Evolutionary conservation across 1,140 invertebrate species (phyloP), one percentile per base, ranked within the genome.

Genomic region (Trinorchestia longiramus): DNA sequence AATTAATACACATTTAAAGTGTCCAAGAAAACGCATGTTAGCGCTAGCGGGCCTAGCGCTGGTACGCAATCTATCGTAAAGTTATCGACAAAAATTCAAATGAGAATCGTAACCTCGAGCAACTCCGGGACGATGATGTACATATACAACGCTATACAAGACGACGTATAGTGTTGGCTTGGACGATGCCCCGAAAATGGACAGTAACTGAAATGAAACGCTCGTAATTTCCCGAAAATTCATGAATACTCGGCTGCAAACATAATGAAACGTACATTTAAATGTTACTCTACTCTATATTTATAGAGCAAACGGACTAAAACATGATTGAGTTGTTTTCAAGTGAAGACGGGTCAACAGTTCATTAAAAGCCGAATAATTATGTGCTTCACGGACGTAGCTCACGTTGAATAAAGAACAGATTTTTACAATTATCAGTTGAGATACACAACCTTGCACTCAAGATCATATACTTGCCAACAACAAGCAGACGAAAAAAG

Each of bases 61-160:
- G 41, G 92, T 94, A 11, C 40, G 36, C 44, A n/a, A 94, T 94
- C 41, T 94, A 94, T 47, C 43, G 43, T 47, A 19, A 94, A 94
- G 41, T 94, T 94, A 94, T 94, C 92, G 92, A 19, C 92, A 45
- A 94, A n/a, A 43, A 94, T 94, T 94, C 92, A 94, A 94, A 94
- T 94, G 92, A 94, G 92, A 94, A 94, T 94, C 92, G 92, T 94
- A 94, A 94, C 41, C 92, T 45, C 43, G 44, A 47, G 92, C 47
- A 11, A 19, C 92, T 94, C 43, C 19, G 41, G 8, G 47, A 94
- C n/a, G 8, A 87, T 36, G 87, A 87, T 40, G 41, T 8, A n/a
- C n/a, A n/a, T n/a, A n/a, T n/a, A n/a, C n/a, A n/a, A n/a, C 40
- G 87, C 41, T 87, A 15, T 53, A 36, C 62, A 3, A 36, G 11